These are phyloP conservation scores for Gymnorhina tibicen DNA, from an alignment of 2,113 vertebrate species.

Conservation along the genomic window DNA sequence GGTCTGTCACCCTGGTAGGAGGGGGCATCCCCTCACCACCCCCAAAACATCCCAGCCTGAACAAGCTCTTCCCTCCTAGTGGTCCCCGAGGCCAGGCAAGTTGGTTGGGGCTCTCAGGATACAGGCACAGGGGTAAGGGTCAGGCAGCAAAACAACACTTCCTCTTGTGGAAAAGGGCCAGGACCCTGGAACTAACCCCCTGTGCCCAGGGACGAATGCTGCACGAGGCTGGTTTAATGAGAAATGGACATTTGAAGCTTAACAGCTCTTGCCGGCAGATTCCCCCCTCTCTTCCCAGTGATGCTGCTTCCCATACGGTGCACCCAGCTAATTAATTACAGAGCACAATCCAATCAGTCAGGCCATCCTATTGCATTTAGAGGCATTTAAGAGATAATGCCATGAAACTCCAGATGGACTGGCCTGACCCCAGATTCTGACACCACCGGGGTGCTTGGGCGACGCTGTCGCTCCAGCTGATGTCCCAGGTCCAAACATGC, in stretches of 20 bases:
- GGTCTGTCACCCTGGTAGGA: background rate
- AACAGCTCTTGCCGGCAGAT: background rate
- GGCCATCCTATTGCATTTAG: constrained; percentile 22
- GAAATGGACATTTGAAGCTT: background rate
- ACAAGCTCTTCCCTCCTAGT: no score
- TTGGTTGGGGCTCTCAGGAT: background rate
- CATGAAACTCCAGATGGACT: constrained; percentile 24
- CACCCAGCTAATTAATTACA: constrained; percentile 44
- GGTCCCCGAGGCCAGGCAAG: rapidly evolving
- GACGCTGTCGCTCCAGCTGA: rapidly evolving
- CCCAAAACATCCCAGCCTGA: background rate
- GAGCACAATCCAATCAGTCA: constrained; percentile 43
- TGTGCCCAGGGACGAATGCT: rapidly evolving
- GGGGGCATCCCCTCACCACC: background rate
- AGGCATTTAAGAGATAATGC: constrained; percentile 43
- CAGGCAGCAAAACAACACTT: background rate
- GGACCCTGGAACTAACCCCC: background rate
- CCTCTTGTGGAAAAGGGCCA: background rate
- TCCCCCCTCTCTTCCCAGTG: background rate
- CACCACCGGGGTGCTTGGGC: background rate
- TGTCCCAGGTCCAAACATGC: background rate
- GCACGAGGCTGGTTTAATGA: background rate
- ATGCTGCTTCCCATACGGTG: background rate
- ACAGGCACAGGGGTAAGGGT: rapidly evolving
- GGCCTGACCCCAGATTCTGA: background rate